Conservation (phyloP, 2,888 invertebrate species). For the Eristalis tenax region DNA sequence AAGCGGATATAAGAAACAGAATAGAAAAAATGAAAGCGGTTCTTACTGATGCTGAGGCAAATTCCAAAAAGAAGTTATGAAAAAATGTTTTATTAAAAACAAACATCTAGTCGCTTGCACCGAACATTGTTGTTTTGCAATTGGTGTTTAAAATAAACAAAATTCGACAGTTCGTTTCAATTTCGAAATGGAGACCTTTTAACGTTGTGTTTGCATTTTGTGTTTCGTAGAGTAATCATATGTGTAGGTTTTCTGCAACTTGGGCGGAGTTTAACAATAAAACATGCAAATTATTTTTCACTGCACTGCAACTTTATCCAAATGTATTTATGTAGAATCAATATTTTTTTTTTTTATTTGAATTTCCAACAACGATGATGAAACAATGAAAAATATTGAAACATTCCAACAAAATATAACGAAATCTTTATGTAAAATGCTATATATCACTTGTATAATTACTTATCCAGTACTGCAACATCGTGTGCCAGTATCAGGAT, state of each 20-base stretch:
- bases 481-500: conserved; percentile 44
- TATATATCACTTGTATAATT: conserved; percentile 53
- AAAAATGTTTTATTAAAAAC: background rate
- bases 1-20: conserved; percentile 43
- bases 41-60: conserved; percentile 26
- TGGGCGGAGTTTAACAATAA: background rate
- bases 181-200: background rate
- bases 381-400: conserved; percentile 21
- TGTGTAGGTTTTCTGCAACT: no score
- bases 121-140: conserved; percentile 14
- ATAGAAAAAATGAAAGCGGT: conserved; percentile 70
- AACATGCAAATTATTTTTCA: background rate
- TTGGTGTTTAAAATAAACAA: background rate
- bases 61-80: conserved; percentile 34
- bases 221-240: no score
- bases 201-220: background rate
- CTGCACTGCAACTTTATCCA: background rate
- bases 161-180: background rate
- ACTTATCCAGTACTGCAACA: conserved; percentile 72
- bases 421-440: conserved; percentile 61
- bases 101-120: conserved; percentile 32
- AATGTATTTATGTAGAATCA: background rate
- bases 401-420: conserved; percentile 65
- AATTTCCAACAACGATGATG: conserved; percentile 40
- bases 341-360: conserved; percentile 20